Base-by-base conservation (phyloP, 2,797 vertebrate genomes). In the Ctenopoma multispine region DNA sequence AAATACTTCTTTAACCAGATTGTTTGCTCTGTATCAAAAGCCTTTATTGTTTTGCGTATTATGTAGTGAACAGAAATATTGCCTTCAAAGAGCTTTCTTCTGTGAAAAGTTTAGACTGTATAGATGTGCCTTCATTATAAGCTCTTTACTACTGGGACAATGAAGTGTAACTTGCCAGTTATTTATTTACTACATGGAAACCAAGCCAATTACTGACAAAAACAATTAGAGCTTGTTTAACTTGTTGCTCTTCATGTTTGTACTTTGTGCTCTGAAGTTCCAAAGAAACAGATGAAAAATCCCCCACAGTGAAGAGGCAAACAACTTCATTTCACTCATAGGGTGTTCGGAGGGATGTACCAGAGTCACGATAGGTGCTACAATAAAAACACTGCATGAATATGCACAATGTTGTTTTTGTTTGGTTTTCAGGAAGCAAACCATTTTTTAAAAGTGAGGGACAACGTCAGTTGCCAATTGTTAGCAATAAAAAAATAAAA, bases 191-290 rank as follows among this genome's bases (percentile, higher is more conserved):
- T 60, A 44, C 38, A 56, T 69, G 67, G 43, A 78, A 70, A 81
- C 63, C 55, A 70, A 84, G 60, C 79, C 76, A 87, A 82, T 87
- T 85, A 83, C 66, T 57, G 74, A 67, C 49, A 60, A 69, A 81
- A 87, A 71, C 72, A 88, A 84, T 83, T 73, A 80, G 47, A 77
- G 43, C 29, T 41, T 58, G 34, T 67, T 1, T 50, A 67, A 80
- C 58, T 50, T 75, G 67, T 79, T 57, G 51, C 69, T 79, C 44
- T 72, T 63, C 36, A 34, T 76, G 41, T 60, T 76, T 74, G 55
- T 44, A 60, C 47, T 62, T 14, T 18, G 20, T 49, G 18, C 47
- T 75, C 17, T 47, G 17, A 79, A 62, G 46, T 59, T 69, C 49
- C 13, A 62, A 70, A 66, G 47, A 70, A 73, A 58, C 41, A 21